Conservation (phyloP, 2,113 vertebrate genomes). For the Phalacrocorax pelagicus region DNA sequence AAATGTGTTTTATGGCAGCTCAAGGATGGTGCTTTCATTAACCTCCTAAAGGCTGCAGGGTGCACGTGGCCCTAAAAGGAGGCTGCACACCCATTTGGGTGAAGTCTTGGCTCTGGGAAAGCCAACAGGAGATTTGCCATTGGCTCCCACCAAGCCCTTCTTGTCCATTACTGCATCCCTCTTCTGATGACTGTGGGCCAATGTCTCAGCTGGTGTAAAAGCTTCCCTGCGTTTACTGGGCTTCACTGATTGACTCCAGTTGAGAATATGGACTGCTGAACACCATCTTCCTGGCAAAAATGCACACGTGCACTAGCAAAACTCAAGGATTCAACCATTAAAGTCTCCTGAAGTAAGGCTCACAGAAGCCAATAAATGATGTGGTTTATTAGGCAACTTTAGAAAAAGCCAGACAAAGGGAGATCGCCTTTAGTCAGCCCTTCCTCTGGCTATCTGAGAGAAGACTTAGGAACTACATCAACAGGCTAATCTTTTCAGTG, state of each 20-base stretch:
- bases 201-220: not conserved
- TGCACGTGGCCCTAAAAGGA: not conserved
- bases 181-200: not conserved
- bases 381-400: not conserved
- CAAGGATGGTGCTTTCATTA: not conserved
- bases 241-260: not conserved
- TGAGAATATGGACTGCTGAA: not conserved
- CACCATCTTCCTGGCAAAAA: not conserved
- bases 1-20: slow-evolving; percentile 31
- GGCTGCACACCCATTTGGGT: not conserved
- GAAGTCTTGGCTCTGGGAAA: not conserved
- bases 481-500: not conserved
- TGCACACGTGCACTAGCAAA: not conserved
- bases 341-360: not conserved
- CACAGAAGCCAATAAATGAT: not conserved
- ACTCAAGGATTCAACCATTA: not conserved
- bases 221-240: not conserved
- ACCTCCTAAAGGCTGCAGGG: not conserved
- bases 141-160: not conserved
- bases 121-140: not conserved
- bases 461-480: not conserved
- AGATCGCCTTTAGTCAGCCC: not conserved
- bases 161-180: not conserved
- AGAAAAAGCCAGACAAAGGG: not conserved
- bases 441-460: not conserved